Base-by-base conservation (phyloP, 64 coral and sea anemone species). In the Montipora foliosa region DNA sequence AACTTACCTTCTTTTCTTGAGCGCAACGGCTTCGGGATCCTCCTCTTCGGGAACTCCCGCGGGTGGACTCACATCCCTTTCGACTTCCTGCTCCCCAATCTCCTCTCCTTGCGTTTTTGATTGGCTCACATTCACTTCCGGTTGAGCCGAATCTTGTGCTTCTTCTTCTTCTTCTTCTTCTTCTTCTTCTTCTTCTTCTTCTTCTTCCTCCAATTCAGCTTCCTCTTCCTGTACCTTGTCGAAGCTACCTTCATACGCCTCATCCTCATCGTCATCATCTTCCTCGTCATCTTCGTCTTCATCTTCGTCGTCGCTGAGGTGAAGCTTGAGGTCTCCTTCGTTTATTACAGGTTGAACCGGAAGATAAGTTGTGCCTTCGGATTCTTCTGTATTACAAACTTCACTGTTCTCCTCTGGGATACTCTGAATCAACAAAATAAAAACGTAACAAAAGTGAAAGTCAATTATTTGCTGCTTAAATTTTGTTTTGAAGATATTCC, bases 1-100 rank as follows among this genome's bases (percentile, higher is more conserved):
- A 24, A 6, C 98, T 90, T 85, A 99, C 98, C 92, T 99, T 88
- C 98, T 92, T 62, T 99, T 99, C 49, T 96, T 99, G 19, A 99
- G 95, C 8, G 98, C 98, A 17, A 99, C 83, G 1, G 98, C 98
- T 58, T 99, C 98, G 0, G 89, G 92, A 79, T 99, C 98, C 21
- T 99, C 95, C 50, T 83, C 69, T 9, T 94, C 96, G 10, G 76
- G 89, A 21, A 77, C 61, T 82, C 76, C 69, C 69, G 84, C 80
- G 71, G 93, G 57, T 59, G 83, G 87, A 44, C 52, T 74, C 5
- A 81, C 64, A 50, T 90, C 93, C 50, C 64, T 80, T 46, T 91
- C 93, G 78, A 84, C 87, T 75, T 80, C 80, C 59, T 96, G 91
- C 62, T 96, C 88, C 10, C 52, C 87, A 47, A 76, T 84, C 52